Percentiles rank a stretch among this genome's conserved stretches.
Conservation (phyloP, 2,797 vertebrate species). For the Tenualosa ilisha region DNA sequence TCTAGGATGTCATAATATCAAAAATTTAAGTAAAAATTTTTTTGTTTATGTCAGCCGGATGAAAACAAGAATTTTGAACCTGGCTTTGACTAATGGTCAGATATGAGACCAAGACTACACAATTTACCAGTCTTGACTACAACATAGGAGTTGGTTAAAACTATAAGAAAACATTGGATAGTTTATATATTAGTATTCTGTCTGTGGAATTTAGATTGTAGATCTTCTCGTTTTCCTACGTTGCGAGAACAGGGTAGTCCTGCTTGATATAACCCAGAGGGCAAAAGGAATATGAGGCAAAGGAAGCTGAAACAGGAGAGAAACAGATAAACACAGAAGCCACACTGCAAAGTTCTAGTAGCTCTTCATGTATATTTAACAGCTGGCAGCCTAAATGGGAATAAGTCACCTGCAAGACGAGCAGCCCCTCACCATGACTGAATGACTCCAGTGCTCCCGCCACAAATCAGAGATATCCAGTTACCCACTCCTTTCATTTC, state of each 20-base stretch:
- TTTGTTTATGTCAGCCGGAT: too few relatives aligned
- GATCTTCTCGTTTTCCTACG: background rate
- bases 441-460: background rate
- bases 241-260: background rate
- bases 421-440: background rate
- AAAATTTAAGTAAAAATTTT: too few relatives aligned
- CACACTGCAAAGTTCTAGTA: background rate
- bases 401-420: background rate
- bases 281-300: background rate
- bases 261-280: too few relatives aligned
- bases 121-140: too few relatives aligned
- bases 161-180: too few relatives aligned
- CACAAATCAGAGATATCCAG: conserved; percentile 14
- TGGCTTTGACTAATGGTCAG: too few relatives aligned
- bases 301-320: background rate
- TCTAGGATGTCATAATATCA: too few relatives aligned
- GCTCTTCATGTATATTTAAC: conserved; percentile 9
- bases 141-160: too few relatives aligned
- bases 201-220: background rate
- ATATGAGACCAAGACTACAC: too few relatives aligned
- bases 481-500: background rate
- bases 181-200: background rate
- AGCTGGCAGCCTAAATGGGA: background rate
- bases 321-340: background rate
- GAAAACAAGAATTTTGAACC: too few relatives aligned